Base-by-base conservation (phyloP, 2,797 vertebrate species). In the Typhlichthys subterraneus region DNA sequence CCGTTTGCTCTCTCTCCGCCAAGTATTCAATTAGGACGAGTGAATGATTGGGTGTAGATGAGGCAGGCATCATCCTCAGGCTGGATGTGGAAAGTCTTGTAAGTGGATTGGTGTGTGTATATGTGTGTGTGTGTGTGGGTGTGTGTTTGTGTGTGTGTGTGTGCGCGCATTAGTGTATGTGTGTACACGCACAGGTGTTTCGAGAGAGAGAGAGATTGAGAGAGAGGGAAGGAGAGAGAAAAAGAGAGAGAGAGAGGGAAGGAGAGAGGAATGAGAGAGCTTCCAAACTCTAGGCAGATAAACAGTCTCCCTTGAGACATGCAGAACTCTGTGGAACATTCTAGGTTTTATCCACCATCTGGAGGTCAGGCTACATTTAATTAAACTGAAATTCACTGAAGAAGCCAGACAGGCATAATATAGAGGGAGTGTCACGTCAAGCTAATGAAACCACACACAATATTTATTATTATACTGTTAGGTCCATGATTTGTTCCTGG, bases 31-130 rank as follows among this genome's bases (percentile, higher is more conserved):
- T 91, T 91, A 90, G 69, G 75, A 59, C 61, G 57, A 55, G 49
- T 92, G 83, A 90, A 81, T 88, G 82, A 90, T 90, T 87, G 75
- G 65, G 83, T 89, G 88, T 74, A 82, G 83, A 88, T 83, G 81
- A 90, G 76, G 75, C 67, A 78, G 66, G 73, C 76, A 77, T 74
- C 64, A 62, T 85, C 54, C 12, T 70, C 71, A 61, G 65, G 58
- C 73, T 74, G 67, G 46, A 73, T 82, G 71, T 81, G 84, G 77
- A 86, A 88, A 85, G 65, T 85, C 80, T 84, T 78, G 62, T 53
- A 81, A 73, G 83, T 73, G 70, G 61, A 58, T 74, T 67, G 47
- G 23, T 4, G 23, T 29, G 23, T 4, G 70, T 57, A 45, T 45
- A 48, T 29, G 57, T 63, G 54, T 53, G 58, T 55, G 49, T 12